These are phyloP conservation scores for Malurus leucopterus DNA, from an alignment of 2,797 vertebrate genomes.

Conservation along the genomic window DNA sequence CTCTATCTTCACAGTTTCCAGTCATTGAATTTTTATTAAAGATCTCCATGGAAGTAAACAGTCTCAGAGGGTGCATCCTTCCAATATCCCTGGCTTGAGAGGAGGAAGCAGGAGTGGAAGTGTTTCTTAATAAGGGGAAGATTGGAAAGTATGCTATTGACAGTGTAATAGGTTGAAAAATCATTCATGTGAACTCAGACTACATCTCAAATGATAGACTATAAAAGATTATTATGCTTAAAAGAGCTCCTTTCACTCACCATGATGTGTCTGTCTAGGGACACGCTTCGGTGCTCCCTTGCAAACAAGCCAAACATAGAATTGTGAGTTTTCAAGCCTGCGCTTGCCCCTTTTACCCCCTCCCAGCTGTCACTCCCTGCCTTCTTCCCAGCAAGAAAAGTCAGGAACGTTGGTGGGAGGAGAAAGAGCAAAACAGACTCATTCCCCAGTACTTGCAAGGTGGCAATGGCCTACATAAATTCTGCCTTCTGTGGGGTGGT, in stretches of 20 bases:
- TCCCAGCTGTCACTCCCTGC: not conserved
- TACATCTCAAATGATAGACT: not conserved
- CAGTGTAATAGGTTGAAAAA: not conserved
- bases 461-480: not conserved
- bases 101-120: not conserved
- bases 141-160: not conserved
- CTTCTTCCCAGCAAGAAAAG: not conserved
- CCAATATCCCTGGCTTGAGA: conserved; percentile 2
- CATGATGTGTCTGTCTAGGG: not conserved
- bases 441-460: not conserved
- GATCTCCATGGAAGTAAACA: conserved; percentile 25
- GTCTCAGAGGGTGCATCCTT: conserved; percentile 16
- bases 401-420: not conserved
- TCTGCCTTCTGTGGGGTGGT: not conserved
- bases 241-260: not conserved
- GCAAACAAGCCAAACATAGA: not conserved
- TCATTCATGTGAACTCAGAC: not conserved
- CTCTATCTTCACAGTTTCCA: not conserved
- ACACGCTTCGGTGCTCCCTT: rapidly evolving
- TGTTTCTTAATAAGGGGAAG: not conserved
- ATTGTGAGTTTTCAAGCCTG: not conserved
- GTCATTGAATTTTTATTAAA: conserved; percentile 22
- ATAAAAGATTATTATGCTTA: not conserved
- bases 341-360: not conserved
- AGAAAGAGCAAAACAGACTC: not conserved